Conservation (phyloP, 2,888 invertebrate genomes). For the Drosophila monieri region DNA sequence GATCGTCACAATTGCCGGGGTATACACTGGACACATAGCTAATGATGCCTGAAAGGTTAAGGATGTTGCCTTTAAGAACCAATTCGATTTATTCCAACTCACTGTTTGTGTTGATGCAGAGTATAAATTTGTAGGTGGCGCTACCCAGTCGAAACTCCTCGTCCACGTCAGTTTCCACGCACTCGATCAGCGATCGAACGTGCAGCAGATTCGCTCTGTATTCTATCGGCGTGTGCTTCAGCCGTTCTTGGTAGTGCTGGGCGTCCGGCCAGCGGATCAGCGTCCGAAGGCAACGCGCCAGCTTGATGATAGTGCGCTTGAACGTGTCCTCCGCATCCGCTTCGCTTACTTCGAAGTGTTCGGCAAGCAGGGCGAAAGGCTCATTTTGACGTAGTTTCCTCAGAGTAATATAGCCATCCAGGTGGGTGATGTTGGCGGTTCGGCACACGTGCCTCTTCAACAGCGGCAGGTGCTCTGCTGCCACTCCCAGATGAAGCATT, state of each 20-base stretch:
- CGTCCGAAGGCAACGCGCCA: conserved; percentile 80
- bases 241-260: conserved; percentile 81
- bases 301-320: conserved; percentile 73
- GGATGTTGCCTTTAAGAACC: not conserved
- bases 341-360: conserved; percentile 81
- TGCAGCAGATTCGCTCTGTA: conserved; percentile 81
- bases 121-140: conserved; percentile 82
- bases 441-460: conserved; percentile 81
- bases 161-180: conserved; percentile 82
- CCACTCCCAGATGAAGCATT: conserved; percentile 76
- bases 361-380: conserved; percentile 79
- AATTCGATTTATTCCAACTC: conserved; percentile 15
- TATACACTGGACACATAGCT: conserved; percentile 82
- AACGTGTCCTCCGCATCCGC: conserved; percentile 79
- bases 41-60: conserved; percentile 69
- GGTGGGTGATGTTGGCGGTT: conserved; percentile 74
- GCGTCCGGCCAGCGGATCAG: conserved; percentile 83
- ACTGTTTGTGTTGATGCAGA: conserved; percentile 82
- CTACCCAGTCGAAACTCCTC: conserved; percentile 76
- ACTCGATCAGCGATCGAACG: conserved; percentile 83
- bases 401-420: conserved; percentile 81
- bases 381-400: conserved; percentile 82
- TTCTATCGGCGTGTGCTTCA: conserved; percentile 82
- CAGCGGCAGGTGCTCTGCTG: conserved; percentile 70
- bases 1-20: conserved; percentile 82